Evolutionary conservation across 2,113 vertebrate genomes (phyloP).

Genomic region (Melanerpes formicivorus): DNA sequence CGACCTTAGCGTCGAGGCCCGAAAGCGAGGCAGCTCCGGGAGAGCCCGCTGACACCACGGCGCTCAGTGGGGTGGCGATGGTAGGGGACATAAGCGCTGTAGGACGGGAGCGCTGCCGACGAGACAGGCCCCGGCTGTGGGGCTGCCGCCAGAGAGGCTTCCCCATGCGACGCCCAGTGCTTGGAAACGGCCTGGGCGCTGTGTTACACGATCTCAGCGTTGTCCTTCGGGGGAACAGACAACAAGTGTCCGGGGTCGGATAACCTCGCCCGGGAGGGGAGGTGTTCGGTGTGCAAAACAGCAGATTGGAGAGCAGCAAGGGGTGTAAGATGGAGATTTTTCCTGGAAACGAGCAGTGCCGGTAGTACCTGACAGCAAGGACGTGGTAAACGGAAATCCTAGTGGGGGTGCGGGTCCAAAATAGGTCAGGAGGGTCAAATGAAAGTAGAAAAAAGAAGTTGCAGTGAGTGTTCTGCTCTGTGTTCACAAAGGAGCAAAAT

Average conservation of each 20-base stretch:
- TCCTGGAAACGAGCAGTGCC: not conserved
- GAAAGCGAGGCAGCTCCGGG: not conserved
- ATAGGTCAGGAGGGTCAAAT: not conserved
- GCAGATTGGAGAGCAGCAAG: no score
- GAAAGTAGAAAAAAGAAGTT: not conserved
- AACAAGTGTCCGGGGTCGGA: not conserved
- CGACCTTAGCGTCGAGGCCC: not conserved
- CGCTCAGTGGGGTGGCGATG: not conserved
- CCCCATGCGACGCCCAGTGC: accelerated
- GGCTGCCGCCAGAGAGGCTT: not conserved
- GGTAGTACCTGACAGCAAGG: not conserved
- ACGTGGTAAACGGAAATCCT: not conserved
- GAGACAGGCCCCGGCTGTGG: not conserved
- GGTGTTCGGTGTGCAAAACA: not conserved
- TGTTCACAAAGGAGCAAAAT: not conserved
- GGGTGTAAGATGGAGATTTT: not conserved
- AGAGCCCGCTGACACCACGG: not conserved
- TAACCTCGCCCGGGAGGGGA: no score
- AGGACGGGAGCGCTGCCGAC: not conserved
- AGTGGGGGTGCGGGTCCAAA: not conserved
- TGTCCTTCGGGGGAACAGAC: not conserved
- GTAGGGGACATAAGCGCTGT: not conserved
- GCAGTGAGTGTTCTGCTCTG: not conserved
- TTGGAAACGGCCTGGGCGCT: not conserved
- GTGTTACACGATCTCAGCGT: not conserved